Evolutionary conservation across 2,888 invertebrate species (phyloP), one percentile per base, ranked within the genome.

Genomic region (Mantis religiosa): DNA sequence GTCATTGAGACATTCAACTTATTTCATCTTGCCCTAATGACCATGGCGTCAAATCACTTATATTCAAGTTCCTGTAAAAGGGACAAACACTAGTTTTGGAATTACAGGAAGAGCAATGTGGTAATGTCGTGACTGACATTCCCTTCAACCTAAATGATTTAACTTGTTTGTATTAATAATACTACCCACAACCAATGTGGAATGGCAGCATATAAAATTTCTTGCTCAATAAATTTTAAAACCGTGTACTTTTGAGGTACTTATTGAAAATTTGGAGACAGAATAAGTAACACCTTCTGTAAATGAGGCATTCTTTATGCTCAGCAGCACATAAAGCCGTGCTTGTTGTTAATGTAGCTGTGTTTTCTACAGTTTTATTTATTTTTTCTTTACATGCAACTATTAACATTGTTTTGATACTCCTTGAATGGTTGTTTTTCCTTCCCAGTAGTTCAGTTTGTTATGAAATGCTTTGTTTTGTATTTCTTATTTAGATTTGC

Each of bases 401-500:
- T 84, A 88, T 85, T 83, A 84, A 88, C 71, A 83, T 47, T 28
- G 47, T 83, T 30, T 82, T 88, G 28, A 87, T 82, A 82, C 54
- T 82, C 87, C 30, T 34, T 87, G 87, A 87, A 87, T 87, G 87
- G 82, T 87, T 71, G 54, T 71, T 71, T 71, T 81, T 85, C 87
- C 87, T 88, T 87, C 87, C 84, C 27, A 82, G 88, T 90, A 89
- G 90, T 81, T 89, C 85, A 88, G 86, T 89, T 90, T 89, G 89
- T 89, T 86, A 90, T 90, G 89, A 88, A 88, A 84, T 89, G 89
- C 89, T 90, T 87, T 87, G 54, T 89, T 88, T 89, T 90, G 89
- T 89, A 89, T 89, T 88, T 88, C 89, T 95, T 95, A 96, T 87
- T 87, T 87, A 87, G 96, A 96, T 96, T 94, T 95, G 94, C 96